These are phyloP conservation scores for Boloria euphrosyne DNA, from an alignment of 2,888 invertebrate genomes.

Conservation along the genomic window DNA sequence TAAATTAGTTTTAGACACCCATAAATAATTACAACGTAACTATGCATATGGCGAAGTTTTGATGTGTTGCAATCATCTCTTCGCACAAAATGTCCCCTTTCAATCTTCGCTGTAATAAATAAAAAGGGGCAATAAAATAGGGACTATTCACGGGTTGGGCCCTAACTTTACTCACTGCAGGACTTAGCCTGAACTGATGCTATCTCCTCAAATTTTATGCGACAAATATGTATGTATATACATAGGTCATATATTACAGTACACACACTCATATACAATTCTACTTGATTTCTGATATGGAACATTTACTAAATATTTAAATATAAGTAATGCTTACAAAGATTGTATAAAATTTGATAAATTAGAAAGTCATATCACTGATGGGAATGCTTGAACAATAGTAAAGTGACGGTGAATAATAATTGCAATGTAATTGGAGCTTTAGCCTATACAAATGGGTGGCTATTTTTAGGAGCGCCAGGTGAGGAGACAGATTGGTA, in stretches of 20 bases:
- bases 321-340: not conserved
- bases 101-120: conserved; percentile 80
- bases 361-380: too few relatives aligned
- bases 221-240: not conserved
- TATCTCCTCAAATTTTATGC: conserved; percentile 42
- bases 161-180: conserved; percentile 39
- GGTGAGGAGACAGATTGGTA: conserved; percentile 44
- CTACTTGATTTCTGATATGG: not conserved
- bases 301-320: not conserved
- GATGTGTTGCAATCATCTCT: conserved; percentile 63
- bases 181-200: conserved; percentile 53
- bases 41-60: conserved; percentile 24
- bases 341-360: too few relatives aligned
- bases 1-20: not conserved
- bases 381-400: not conserved
- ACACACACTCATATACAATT: not conserved
- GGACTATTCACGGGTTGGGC: conserved; percentile 48
- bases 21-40: conserved; percentile 38
- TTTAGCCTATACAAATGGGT: conserved; percentile 14
- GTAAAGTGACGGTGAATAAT: conserved; percentile 5
- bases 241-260: too few relatives aligned
- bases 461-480: conserved; percentile 35
- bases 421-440: conserved; percentile 24
- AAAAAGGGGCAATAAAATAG: conserved; percentile 76
- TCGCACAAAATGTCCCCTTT: conserved; percentile 71